Conservation (phyloP, 2,113 vertebrate genomes). For the Camelus dromedarius region DNA sequence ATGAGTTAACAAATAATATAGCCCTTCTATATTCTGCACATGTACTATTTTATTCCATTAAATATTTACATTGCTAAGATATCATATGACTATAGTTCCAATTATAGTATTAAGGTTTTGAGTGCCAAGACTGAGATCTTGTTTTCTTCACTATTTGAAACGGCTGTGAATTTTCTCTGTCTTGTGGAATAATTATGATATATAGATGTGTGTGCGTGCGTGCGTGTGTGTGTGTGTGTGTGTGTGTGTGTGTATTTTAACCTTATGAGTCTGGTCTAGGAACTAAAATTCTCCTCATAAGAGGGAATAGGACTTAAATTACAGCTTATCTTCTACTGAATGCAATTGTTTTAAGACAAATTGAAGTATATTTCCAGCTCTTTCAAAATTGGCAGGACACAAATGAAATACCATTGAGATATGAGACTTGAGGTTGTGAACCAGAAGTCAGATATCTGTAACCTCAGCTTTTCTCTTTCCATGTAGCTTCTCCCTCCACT, state of each 20-base stretch:
- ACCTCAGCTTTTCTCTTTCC: conserved; percentile 30
- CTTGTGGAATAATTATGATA: not conserved
- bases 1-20: not conserved
- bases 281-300: not conserved
- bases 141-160: conserved; percentile 35
- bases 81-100: not conserved
- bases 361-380: conserved; percentile 60
- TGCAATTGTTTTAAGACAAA: conserved; percentile 64
- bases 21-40: not conserved
- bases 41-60: conserved; percentile 52
- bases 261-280: not conserved
- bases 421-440: not conserved
- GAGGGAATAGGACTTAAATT: conserved; percentile 19
- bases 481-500: not conserved
- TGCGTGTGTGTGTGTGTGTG: not conserved
- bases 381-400: conserved; percentile 58
- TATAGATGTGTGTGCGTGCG: not conserved
- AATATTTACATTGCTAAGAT: conserved; percentile 36
- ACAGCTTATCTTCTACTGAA: conserved; percentile 61
- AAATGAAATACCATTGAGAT: conserved; percentile 47
- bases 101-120: not conserved
- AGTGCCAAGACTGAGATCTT: conserved; percentile 12
- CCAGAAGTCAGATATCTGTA: not conserved
- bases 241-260: not conserved
- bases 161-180: not conserved